Conservation (phyloP, 2,888 invertebrate species). For the Tanypteryx hageni region DNA sequence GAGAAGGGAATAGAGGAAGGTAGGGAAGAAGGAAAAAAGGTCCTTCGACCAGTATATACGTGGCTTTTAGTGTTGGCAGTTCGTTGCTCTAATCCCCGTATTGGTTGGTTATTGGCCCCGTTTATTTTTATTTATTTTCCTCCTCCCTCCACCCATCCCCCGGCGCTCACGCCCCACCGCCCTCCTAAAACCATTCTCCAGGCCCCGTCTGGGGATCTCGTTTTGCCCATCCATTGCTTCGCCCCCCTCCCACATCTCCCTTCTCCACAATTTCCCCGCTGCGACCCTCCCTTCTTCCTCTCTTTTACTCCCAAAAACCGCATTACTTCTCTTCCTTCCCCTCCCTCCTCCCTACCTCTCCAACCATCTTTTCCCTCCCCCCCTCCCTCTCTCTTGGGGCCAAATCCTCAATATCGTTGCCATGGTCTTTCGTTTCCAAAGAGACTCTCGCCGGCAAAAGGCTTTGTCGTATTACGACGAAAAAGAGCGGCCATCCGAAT, state of each 20-base stretch:
- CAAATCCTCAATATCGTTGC: conserved; percentile 61
- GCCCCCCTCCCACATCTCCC: conserved; percentile 49
- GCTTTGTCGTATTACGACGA: conserved; percentile 49
- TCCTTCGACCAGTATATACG: conserved; percentile 58
- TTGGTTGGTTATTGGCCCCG: conserved; percentile 63
- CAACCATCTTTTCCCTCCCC: background rate
- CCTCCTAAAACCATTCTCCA: background rate
- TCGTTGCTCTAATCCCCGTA: conserved; percentile 61
- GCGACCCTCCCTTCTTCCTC: background rate
- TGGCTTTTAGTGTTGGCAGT: conserved; percentile 60
- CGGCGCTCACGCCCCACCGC: no score
- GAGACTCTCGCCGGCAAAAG: conserved; percentile 32
- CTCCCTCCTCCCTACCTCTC: background rate
- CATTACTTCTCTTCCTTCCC: background rate
- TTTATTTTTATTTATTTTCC: conserved; percentile 60
- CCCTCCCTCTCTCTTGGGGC: background rate
- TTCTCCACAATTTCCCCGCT: conserved; percentile 42
- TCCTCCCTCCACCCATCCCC: background rate
- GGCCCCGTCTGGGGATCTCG: background rate
- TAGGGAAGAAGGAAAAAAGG: conserved; percentile 34
- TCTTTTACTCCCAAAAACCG: conserved; percentile 15
- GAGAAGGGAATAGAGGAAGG: conserved; percentile 25
- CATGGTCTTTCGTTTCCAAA: conserved; percentile 59
- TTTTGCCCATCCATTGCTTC: conserved; percentile 4
- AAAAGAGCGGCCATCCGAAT: conserved; percentile 11